Percentiles rank a stretch among this genome's conserved stretches.
These are phyloP conservation scores for Seira musarum DNA, from an alignment of 2,888 invertebrate genomes.

Conservation along the genomic window DNA sequence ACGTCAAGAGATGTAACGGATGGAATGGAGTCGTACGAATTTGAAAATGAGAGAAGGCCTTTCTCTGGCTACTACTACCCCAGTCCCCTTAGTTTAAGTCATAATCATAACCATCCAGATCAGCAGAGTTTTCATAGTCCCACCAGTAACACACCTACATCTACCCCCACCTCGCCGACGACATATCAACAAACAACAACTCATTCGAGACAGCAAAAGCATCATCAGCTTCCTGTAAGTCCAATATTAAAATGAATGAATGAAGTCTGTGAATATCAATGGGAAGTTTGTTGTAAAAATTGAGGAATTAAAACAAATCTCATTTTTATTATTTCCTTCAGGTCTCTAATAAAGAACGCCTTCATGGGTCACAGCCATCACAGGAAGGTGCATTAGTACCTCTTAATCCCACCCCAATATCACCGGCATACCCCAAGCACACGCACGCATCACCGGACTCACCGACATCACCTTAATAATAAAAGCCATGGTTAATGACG, in stretches of 20 bases:
- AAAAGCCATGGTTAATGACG: too few relatives aligned
- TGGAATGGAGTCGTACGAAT: slow-evolving; percentile 43
- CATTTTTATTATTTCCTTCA: slow-evolving; percentile 17
- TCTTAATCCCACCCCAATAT: slow-evolving; percentile 11
- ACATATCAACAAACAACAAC: slow-evolving; percentile 38
- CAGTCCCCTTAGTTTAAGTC: slow-evolving; percentile 46
- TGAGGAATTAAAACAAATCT: too few relatives aligned
- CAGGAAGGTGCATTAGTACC: neutral
- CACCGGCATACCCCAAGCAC: neutral
- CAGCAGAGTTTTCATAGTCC: slow-evolving; percentile 47
- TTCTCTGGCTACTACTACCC: slow-evolving; percentile 60
- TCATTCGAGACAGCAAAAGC: slow-evolving; percentile 27
- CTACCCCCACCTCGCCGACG: slow-evolving; percentile 1
- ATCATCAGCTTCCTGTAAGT: slow-evolving; percentile 49
- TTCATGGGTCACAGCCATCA: neutral
- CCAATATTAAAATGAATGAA: slow-evolving; percentile 17
- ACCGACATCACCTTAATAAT: neutral
- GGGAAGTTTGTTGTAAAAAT: slow-evolving; percentile 1
- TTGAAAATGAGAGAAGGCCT: slow-evolving; percentile 56
- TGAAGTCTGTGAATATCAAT: neutral
- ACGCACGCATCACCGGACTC: slow-evolving; percentile 1
- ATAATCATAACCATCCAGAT: slow-evolving; percentile 51
- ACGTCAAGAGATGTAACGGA: slow-evolving; percentile 45
- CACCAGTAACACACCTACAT: neutral
- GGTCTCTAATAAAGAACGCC: neutral